phyloP scores from a whole-genome alignment of 1,140 invertebrate genomes.

The Lepidotrigona ventralis region DNA sequence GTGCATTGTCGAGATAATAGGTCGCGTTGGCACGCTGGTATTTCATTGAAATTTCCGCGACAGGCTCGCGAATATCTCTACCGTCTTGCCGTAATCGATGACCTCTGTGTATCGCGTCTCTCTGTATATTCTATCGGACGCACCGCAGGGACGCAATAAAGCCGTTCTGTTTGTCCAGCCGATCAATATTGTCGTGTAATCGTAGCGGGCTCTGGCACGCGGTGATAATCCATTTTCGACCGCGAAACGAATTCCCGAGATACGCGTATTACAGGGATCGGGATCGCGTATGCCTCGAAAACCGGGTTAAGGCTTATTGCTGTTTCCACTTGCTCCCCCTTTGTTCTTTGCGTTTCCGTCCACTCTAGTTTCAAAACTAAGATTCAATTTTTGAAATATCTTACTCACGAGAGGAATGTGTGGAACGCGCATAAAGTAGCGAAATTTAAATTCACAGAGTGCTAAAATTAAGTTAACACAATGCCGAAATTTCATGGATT shows the following conservation, averaged over 20 bases:
- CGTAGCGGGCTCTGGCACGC: conserved; percentile 1
- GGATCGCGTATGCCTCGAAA: neutral
- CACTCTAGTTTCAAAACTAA: no score
- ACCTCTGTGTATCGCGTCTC: neutral
- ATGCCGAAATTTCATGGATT: no score
- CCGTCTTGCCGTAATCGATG: conserved; percentile 6
- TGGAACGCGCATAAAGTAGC: neutral
- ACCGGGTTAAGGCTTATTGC: no score
- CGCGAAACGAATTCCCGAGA: neutral
- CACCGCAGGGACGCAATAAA: neutral
- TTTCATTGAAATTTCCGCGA: conserved; percentile 11
- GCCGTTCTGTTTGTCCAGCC: neutral
- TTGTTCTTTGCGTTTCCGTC: no score
- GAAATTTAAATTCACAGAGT: neutral
- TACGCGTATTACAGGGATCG: neutral
- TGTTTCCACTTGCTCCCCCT: no score
- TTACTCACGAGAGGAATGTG: no score
- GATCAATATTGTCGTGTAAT: conserved; percentile 29
- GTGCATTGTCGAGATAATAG: neutral
- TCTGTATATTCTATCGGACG: neutral
- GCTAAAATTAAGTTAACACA: no score
- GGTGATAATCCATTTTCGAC: conserved; percentile 15
- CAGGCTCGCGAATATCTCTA: neutral
- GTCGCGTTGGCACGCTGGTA: neutral
- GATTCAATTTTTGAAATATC: neutral